Base-by-base conservation (phyloP, 64 coral and sea anemone genomes). In the Porites australiensis region DNA sequence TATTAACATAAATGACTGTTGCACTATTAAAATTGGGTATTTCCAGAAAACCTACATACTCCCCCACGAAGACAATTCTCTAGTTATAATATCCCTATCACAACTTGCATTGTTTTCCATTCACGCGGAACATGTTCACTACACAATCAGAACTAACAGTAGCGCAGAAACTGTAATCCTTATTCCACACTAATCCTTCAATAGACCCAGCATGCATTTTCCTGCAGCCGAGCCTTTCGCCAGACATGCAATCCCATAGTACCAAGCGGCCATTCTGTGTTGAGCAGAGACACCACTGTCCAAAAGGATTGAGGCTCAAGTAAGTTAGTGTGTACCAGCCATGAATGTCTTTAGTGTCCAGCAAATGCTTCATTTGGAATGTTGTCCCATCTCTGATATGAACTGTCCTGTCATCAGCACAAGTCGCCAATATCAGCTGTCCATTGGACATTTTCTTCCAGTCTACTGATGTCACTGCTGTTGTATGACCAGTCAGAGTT, bases 61-160 rank as follows among this genome's bases (percentile, higher is more conserved):
- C 27, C 27, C 27, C 0, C 27, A 37, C 27, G 1, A 37, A 37
- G 27, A 37, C 27, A 37, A 37, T 37, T 37, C 27, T 37, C 27
- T 37, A 37, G 27, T 37, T 37, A 37, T 37, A 51, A 76, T 76
- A 19, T 6, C 47, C 9, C 50, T 16, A 69, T 68, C 46, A 84
- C 63, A 84, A 69, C 69, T 84, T 84, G 2, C 61, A 67, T 18
- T 51, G 46, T 50, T 51, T 8, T 50, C 69, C 81, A 20, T 67
- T 68, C 9, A 84, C 81, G 51, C 81, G 50, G 20, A 98, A 98
- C 8, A 88, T 52, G 50, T 94, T 98, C 22, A 98, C 92, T 15
- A 98, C 92, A 94, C 95, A 98, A 54, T 98, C 95, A n/a, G 95
- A 98, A 57, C 95, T 88, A 37, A 98, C 95, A 66, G 95, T 94